phyloP scores from a whole-genome alignment of 2,113 vertebrate genomes.

The Synodontis membranacea region DNA sequence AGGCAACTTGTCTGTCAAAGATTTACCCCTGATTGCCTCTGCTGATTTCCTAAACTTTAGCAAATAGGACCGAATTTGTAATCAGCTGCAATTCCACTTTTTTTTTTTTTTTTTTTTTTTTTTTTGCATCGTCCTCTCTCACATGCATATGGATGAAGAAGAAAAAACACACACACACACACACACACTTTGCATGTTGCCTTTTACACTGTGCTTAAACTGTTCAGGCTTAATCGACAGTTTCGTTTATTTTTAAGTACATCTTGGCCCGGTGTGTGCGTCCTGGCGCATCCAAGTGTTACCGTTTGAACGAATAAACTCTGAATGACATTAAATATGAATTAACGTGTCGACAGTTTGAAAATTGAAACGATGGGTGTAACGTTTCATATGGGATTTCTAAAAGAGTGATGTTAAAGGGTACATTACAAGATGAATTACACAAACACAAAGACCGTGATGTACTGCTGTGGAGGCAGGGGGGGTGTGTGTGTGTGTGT shows the following conservation, averaged over 20 bases:
- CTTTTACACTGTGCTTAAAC: background rate
- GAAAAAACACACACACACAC: too few relatives aligned
- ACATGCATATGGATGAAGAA: background rate
- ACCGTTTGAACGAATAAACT: conserved; percentile 1
- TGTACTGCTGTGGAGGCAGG: background rate
- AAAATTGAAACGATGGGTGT: background rate
- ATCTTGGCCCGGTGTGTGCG: background rate
- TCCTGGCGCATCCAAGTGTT: background rate
- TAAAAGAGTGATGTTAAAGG: background rate
- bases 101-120: background rate
- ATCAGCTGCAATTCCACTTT: background rate
- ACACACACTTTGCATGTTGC: background rate
- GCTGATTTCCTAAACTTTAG: background rate
- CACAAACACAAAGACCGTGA: conserved; percentile 10
- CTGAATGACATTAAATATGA: background rate
- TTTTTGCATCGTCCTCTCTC: background rate
- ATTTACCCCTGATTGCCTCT: background rate
- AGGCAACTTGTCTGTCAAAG: background rate
- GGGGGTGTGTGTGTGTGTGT: background rate
- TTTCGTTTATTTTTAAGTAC: background rate
- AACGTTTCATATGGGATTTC: background rate
- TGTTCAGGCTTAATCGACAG: background rate
- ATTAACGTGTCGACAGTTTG: background rate
- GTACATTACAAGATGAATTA: conserved; percentile 17
- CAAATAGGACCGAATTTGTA: background rate